Conservation (phyloP, 1,140 invertebrate genomes). For the Hyposmocoma kahamanoa region DNA sequence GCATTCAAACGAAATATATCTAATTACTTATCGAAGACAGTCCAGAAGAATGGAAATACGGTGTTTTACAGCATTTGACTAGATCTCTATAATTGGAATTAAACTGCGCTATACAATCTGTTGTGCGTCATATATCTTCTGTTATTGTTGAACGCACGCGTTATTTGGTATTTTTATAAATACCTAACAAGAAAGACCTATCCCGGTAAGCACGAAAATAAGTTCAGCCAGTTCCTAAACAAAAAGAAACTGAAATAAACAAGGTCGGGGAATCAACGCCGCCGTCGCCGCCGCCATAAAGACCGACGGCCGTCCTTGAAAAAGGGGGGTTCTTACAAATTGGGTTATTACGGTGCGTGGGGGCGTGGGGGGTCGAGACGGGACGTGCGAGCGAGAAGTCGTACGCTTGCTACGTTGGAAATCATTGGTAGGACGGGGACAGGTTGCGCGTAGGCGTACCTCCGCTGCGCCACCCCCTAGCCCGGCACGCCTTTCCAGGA, state of each 20-base stretch:
- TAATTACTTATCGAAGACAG: conserved; percentile 32
- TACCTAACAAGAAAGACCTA: conserved; percentile 40
- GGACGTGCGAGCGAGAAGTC: conserved; percentile 34
- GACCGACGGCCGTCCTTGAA: conserved; percentile 72
- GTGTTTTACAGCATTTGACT: conserved; percentile 24
- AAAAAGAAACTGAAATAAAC: conserved; percentile 73
- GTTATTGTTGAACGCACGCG: conserved; percentile 20
- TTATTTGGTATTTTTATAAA: conserved; percentile 27
- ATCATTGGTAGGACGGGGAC: conserved; percentile 6
- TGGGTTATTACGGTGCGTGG: conserved; percentile 69
- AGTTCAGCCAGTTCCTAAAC: conserved; percentile 69
- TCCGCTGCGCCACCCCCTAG: conserved; percentile 52
- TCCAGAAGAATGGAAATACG: conserved; percentile 26
- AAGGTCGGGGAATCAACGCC: conserved; percentile 69
- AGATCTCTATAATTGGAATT: conserved; percentile 27
- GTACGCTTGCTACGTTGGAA: too few relatives aligned
- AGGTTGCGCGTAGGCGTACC: conserved; percentile 54
- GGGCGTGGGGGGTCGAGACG: conserved; percentile 55
- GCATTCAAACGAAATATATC: conserved; percentile 35
- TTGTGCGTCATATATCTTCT: not conserved
- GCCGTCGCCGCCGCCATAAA: conserved; percentile 68
- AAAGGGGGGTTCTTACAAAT: conserved; percentile 71
- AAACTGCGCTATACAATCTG: conserved; percentile 17
- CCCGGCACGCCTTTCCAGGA: conserved; percentile 67
- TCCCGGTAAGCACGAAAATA: conserved; percentile 55